Evolutionary conservation across 1,140 invertebrate species (phyloP), one percentile per base, ranked within the genome.

Genomic region (Drosophila serrata): DNA sequence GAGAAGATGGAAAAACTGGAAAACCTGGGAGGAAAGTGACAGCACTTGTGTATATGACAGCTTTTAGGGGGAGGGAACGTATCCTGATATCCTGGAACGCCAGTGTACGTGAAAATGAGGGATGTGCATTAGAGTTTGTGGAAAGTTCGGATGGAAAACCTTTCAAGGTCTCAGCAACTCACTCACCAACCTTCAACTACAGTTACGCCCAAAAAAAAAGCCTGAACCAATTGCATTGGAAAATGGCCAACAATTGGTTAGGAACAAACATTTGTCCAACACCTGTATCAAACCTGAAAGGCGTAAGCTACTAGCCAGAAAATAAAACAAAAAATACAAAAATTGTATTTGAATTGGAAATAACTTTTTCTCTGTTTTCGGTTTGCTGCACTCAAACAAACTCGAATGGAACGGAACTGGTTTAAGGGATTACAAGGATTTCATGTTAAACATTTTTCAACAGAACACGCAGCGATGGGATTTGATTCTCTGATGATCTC

Each of bases 11-110:
- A 49, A 59, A 49, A 49, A 27, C 46, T 49, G 46, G n/a, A 49
- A 49, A 48, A 29, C 17, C 31, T 64, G 11, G n/a, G 12, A 22
- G 12, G 40, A 22, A 80, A 59, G 53, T 61, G 48, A 61, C 67
- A 56, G 42, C 57, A 29, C 39, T 64, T 63, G 58, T 51, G 68
- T 35, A 33, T 40, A 53, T 70, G 64, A 57, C 68, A 70, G 56
- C 8, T 40, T 29, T 13, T 31, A 12, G 12, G 15, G n/a, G 12
- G 15, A 17, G 40, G 27, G 4, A n/a, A 29, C 1, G 35, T n/a
- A 22, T 31, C 19, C 56, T 17, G 31, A 15, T 43, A 58, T 43
- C 33, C 19, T 45, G 62, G 9, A 37, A 37, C 22, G 51, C 13
- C 17, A 2, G 6, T 37, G n/a, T 17, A 27, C 27, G 51, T 48